Evolutionary conservation across 2,797 vertebrate species (phyloP).

Genomic region (Dallia pectoralis): DNA sequence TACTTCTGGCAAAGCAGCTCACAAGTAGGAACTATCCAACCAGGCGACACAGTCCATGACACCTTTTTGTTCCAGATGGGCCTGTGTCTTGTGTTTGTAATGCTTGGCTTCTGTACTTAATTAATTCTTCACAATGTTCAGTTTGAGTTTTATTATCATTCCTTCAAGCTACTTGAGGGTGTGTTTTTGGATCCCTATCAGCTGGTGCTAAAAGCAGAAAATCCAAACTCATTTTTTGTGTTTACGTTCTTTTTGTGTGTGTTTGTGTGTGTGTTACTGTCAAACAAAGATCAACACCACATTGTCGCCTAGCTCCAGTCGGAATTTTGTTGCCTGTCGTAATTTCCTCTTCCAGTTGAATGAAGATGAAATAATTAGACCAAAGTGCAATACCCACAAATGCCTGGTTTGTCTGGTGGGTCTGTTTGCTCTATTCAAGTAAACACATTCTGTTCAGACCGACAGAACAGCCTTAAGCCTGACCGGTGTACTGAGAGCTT

Average conservation of each 20-base stretch:
- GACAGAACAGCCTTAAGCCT: not conserved
- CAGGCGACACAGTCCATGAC: not conserved
- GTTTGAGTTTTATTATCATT: not conserved
- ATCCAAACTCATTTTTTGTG: too few species aligned
- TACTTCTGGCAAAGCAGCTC: too few species aligned
- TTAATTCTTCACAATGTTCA: not conserved
- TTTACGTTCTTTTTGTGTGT: not conserved
- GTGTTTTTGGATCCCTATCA: not conserved
- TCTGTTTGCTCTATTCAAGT: not conserved
- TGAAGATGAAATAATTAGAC: not conserved
- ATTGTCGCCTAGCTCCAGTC: not conserved
- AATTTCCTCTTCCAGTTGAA: not conserved
- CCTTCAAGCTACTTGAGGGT: not conserved
- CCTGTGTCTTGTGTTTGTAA: not conserved
- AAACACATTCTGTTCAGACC: not conserved
- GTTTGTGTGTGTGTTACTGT: not conserved
- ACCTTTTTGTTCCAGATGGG: not conserved
- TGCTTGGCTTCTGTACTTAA: not conserved
- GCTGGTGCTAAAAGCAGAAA: too few species aligned
- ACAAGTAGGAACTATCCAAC: too few species aligned
- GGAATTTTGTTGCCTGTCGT: not conserved
- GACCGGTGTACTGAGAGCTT: not conserved
- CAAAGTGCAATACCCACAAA: not conserved
- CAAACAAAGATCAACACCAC: not conserved
- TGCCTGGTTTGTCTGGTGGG: not conserved